These are phyloP conservation scores for Eulemur rubriventer DNA, from an alignment of 2,797 vertebrate species.

Conservation along the genomic window DNA sequence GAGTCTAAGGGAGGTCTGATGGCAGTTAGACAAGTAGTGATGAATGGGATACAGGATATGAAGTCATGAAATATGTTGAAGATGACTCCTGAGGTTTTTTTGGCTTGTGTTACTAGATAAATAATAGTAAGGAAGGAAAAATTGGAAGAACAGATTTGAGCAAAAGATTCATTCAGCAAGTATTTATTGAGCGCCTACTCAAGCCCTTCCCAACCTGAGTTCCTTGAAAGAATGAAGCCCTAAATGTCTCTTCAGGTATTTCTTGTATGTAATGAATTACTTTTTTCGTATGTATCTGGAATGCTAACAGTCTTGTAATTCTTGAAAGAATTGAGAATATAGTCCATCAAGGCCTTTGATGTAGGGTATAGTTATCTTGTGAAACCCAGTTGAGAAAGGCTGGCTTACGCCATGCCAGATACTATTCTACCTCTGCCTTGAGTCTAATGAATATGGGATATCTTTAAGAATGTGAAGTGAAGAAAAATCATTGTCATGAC, in stretches of 20 bases:
- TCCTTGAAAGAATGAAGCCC: neutral
- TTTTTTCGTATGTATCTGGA: neutral
- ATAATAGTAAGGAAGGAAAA: neutral
- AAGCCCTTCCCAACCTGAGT: neutral
- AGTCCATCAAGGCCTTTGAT: neutral
- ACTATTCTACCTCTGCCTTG: neutral
- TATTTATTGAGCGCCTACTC: neutral
- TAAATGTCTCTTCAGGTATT: neutral
- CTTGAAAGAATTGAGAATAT: neutral
- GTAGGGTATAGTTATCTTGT: neutral
- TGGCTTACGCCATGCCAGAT: neutral
- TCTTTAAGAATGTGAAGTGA: neutral
- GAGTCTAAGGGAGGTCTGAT: neutral
- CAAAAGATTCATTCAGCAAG: neutral
- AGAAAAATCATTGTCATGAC: neutral
- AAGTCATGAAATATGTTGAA: neutral
- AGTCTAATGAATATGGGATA: neutral
- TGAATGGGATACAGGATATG: neutral
- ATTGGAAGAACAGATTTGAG: neutral
- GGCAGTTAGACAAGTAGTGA: neutral
- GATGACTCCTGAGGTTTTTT: neutral
- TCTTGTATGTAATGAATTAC: neutral
- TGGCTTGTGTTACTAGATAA: neutral
- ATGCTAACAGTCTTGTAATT: neutral
- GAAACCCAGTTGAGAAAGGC: neutral